Conservation (phyloP, 1,140 invertebrate genomes). For the Drosophila pectinifera region DNA sequence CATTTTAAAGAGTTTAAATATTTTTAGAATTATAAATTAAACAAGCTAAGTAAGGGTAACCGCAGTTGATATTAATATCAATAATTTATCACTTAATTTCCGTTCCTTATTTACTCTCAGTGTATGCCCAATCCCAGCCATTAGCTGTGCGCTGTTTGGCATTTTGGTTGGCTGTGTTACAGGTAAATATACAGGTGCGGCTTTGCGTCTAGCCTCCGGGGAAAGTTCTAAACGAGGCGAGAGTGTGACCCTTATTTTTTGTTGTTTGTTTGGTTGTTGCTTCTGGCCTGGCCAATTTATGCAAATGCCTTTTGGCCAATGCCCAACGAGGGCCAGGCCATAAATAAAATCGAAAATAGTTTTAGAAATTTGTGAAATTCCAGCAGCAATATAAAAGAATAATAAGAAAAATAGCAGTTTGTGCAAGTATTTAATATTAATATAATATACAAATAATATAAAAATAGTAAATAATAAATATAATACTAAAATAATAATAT, state of each 20-base stretch:
- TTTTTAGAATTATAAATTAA: background rate
- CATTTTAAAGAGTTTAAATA: background rate
- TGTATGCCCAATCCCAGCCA: constrained; percentile 31
- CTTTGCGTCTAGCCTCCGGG: constrained; percentile 30
- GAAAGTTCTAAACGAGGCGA: constrained; percentile 64
- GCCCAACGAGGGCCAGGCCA: constrained; percentile 17
- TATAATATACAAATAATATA: no score
- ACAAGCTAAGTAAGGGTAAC: no score
- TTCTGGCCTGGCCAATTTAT: constrained; percentile 49
- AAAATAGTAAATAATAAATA: no score
- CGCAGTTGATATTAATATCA: background rate
- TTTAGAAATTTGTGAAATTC: constrained; percentile 23
- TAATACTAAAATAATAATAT: no score
- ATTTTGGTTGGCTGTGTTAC: constrained; percentile 53
- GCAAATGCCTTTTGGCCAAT: constrained; percentile 42
- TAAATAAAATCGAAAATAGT: constrained; percentile 17
- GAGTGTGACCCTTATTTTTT: constrained; percentile 46
- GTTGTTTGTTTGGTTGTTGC: constrained; percentile 7
- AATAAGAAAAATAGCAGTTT: no score
- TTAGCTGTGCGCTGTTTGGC: constrained; percentile 71
- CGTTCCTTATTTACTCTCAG: background rate
- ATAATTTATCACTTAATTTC: background rate
- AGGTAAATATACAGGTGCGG: constrained; percentile 31
- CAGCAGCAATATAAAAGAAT: no score
- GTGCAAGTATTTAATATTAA: no score